Conservation (phyloP, 64 coral and sea anemone species). For the Catalaphyllia jardinei region DNA sequence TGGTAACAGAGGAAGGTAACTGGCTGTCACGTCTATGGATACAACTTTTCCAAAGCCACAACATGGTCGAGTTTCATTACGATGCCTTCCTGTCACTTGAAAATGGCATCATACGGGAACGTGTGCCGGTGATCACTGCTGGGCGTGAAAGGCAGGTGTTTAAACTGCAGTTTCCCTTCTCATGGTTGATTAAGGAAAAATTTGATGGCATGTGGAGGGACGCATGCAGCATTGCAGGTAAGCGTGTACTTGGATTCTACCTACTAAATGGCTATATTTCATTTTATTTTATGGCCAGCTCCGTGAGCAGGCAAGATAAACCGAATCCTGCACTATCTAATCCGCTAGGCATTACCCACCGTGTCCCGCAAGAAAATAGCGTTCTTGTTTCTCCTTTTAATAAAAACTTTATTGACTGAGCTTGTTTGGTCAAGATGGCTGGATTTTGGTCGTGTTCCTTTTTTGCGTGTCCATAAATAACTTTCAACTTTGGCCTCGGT, state of each 20-base stretch:
- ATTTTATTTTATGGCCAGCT: neutral
- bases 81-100: constrained; percentile 67
- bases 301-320: too few relatives aligned
- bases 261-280: neutral
- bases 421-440: too few relatives aligned
- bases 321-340: too few relatives aligned
- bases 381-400: too few relatives aligned
- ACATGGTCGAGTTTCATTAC: constrained; percentile 49
- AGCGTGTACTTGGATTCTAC: neutral
- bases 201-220: constrained; percentile 61
- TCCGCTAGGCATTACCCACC: too few relatives aligned
- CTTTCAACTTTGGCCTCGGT: too few relatives aligned
- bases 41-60: constrained; percentile 19
- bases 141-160: constrained; percentile 55
- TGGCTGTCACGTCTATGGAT: constrained; percentile 71
- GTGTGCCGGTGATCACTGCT: constrained; percentile 63
- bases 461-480: too few relatives aligned
- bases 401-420: too few relatives aligned
- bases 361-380: too few relatives aligned
- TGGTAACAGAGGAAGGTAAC: constrained; percentile 32
- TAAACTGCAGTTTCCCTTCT: constrained; percentile 73
- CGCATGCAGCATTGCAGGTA: constrained; percentile 55
- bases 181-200: constrained; percentile 79
- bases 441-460: too few relatives aligned
- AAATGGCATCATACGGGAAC: constrained; percentile 37